phyloP scores from a whole-genome alignment of 2,113 vertebrate genomes.

The Condylura cristata region DNA sequence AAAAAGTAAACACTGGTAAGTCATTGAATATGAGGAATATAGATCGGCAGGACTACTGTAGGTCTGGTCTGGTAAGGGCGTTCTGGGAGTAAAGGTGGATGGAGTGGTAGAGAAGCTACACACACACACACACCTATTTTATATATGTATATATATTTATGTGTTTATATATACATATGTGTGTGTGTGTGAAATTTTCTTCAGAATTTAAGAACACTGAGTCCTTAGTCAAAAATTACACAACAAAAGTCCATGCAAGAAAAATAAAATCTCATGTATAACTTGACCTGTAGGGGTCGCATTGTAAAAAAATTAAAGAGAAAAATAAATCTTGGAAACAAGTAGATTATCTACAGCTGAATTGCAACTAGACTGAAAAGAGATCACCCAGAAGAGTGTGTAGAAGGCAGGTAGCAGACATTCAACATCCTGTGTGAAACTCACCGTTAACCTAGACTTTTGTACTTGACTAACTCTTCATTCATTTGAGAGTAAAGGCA shows the following conservation, averaged over 20 bases:
- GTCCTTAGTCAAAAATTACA: not conserved
- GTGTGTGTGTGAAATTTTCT: not conserved
- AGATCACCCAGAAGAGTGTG: not conserved
- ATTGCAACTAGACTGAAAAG: not conserved
- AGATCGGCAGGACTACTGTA: not conserved
- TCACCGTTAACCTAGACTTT: not conserved
- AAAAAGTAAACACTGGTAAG: not conserved
- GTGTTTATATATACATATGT: no score
- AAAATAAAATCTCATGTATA: not conserved
- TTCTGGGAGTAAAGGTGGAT: not conserved
- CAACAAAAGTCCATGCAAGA: not conserved
- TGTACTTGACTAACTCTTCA: not conserved
- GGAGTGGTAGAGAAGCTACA: not conserved
- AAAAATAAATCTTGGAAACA: not conserved
- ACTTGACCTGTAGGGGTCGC: not conserved
- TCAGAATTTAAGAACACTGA: slow-evolving; percentile 1
- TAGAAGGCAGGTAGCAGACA: not conserved
- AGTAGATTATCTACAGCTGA: not conserved
- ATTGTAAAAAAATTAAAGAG: not conserved
- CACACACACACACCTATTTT: not conserved
- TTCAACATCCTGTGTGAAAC: not conserved
- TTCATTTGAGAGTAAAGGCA: not conserved
- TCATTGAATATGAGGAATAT: not conserved
- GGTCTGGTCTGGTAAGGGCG: not conserved
- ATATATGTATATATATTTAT: not conserved